Conservation (phyloP, 2,113 vertebrate genomes). For the Rhodinocichla rosea region DNA sequence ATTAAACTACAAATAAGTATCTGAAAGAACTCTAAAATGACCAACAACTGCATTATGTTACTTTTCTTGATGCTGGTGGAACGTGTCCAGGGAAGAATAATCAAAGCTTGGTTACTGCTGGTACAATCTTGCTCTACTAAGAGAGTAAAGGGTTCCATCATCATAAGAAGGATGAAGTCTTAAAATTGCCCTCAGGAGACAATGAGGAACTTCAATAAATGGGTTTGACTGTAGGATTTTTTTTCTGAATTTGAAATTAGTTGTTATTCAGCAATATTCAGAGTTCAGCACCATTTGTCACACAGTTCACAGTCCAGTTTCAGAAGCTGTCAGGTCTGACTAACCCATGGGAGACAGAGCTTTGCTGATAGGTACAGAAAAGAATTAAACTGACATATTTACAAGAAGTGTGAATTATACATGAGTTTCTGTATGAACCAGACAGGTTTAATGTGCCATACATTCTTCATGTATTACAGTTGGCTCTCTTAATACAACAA, state of each 20-base stretch:
- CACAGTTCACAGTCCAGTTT: not conserved
- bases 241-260: not conserved
- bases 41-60: not conserved
- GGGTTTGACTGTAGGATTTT: not conserved
- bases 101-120: not conserved
- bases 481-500: not conserved
- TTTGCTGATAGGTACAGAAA: not conserved
- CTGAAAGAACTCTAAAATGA: not conserved
- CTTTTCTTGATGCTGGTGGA: not conserved
- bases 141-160: not conserved
- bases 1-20: not conserved
- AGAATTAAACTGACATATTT: conserved; percentile 11
- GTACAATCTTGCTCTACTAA: not conserved
- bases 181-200: not conserved
- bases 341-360: not conserved
- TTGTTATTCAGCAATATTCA: not conserved
- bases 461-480: not conserved
- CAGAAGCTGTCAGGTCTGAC: conserved; percentile 1
- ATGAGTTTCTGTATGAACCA: conserved; percentile 18
- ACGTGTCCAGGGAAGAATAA: not conserved
- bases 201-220: not conserved
- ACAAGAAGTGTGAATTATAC: conserved; percentile 32
- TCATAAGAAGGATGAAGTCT: not conserved
- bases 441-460: not conserved
- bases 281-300: not conserved